These are phyloP conservation scores for Drosophila mimica DNA, from an alignment of 2,888 invertebrate genomes.

Conservation along the genomic window DNA sequence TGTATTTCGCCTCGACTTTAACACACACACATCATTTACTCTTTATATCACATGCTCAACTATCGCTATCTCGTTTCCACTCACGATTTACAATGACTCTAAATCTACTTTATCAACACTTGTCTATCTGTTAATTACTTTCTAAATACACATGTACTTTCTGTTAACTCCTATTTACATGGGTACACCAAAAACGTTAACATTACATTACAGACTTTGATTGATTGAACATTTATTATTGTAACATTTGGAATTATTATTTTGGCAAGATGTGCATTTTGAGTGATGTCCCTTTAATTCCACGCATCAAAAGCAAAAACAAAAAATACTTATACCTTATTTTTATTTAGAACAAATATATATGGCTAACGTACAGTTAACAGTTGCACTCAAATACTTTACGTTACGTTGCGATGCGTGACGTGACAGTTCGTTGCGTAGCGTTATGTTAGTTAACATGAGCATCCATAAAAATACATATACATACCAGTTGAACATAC, in stretches of 20 bases:
- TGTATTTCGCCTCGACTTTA: conserved; percentile 62
- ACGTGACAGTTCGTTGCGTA: conserved; percentile 24
- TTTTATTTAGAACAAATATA: conserved; percentile 32
- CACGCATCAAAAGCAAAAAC: conserved; percentile 24
- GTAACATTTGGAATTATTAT: conserved; percentile 27
- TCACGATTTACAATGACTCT: conserved; percentile 27
- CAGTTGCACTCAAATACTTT: conserved; percentile 47
- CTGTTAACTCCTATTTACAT: conserved; percentile 17
- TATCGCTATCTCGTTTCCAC: conserved; percentile 30
- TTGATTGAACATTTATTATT: conserved; percentile 16
- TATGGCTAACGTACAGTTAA: conserved; percentile 35
- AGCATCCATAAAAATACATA: conserved; percentile 63
- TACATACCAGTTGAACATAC: conserved; percentile 68
- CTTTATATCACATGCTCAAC: conserved; percentile 7
- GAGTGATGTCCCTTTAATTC: conserved; percentile 39
- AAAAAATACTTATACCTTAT: conserved; percentile 3
- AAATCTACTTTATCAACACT: conserved; percentile 9
- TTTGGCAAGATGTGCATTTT: conserved; percentile 43
- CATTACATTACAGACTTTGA: conserved; percentile 28
- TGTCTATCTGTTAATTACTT: conserved; percentile 16
- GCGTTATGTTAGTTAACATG: conserved; percentile 52
- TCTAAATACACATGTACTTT: conserved; percentile 18
- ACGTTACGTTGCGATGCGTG: conserved; percentile 31
- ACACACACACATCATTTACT: conserved; percentile 16
- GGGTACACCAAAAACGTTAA: conserved; percentile 26